Evolutionary conservation across 2,888 invertebrate genomes (phyloP), one percentile per base, ranked within the genome.

Genomic region (Nebria salina): DNA sequence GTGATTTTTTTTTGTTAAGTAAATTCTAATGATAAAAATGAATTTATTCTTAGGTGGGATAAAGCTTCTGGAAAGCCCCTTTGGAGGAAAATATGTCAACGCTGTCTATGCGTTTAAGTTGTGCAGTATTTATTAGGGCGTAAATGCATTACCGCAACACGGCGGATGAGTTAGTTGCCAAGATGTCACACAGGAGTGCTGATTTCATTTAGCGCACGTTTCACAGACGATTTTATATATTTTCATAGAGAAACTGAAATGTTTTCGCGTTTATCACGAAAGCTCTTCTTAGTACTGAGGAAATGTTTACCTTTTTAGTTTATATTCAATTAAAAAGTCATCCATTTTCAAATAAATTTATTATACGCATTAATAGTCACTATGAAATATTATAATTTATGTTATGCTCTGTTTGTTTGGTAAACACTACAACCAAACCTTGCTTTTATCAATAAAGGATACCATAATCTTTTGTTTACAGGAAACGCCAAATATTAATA

Each of bases 111-210:
- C n/a, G 66, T 66, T 66, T 66, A 25, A 66, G 66, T 66, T 66
- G 54, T 54, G 54, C 25, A 25, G 15, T 66, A 66, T 66, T 66
- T 66, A 66, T 66, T 66, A 66, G 66, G 66, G 66, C 25, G 66
- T 66, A 66, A 66, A 66, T 66, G 25, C 66, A 66, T 66, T 66
- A 66, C 20, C 66, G 66, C 54, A 54, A 54, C 54, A 54, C 54
- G 54, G 54, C 54, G 54, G 54, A 54, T 54, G 54, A 54, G 54
- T 54, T 54, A 54, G 54, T 54, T 54, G 54, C 54, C 54, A 54
- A 54, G 54, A 54, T 54, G 54, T 54, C 54, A 54, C 54, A 54
- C 7, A 54, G 54, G 54, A 54, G 54, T 54, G 54, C 54, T 54
- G 54, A 54, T 54, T 54, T 54, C 54, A 54, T 54, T 54, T 54